These are phyloP conservation scores for Pluvialis apricaria DNA, from an alignment of 2,113 vertebrate species.

Conservation along the genomic window DNA sequence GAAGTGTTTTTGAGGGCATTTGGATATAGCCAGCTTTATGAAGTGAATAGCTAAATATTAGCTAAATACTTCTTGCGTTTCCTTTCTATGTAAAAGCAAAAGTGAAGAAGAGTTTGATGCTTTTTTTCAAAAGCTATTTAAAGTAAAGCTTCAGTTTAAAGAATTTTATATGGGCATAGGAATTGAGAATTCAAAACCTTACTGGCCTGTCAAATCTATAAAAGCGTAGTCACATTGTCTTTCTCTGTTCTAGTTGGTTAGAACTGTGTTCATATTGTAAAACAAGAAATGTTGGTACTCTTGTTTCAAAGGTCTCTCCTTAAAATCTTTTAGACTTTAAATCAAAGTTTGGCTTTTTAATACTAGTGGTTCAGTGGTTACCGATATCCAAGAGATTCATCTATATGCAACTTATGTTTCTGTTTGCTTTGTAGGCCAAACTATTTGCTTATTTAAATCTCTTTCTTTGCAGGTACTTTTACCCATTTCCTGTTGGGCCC, in stretches of 20 bases:
- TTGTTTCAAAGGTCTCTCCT: neutral
- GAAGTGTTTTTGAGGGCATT: neutral
- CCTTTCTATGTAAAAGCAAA: neutral
- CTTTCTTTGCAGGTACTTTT: slow-evolving; percentile 87
- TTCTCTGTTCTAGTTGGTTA: neutral
- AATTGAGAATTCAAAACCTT: neutral
- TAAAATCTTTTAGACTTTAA: neutral
- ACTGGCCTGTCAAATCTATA: neutral
- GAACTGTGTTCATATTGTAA: neutral
- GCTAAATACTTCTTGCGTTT: neutral
- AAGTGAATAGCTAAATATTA: neutral
- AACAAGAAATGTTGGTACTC: neutral
- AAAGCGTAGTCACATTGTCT: neutral
- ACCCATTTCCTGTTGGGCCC: slow-evolving; percentile 93
- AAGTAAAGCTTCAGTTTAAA: neutral
- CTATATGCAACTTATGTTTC: neutral
- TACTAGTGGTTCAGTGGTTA: neutral
- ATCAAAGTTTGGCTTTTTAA: neutral
- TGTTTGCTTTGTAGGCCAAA: neutral
- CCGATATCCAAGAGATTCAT: neutral
- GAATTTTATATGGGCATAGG: neutral
- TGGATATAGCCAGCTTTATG: neutral
- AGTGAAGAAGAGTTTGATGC: neutral
- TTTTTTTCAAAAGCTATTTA: neutral
- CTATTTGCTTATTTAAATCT: neutral